Evolutionary conservation across 2,888 invertebrate species (phyloP), one percentile per base, ranked within the genome.

Genomic region (Thereva nobilitata): DNA sequence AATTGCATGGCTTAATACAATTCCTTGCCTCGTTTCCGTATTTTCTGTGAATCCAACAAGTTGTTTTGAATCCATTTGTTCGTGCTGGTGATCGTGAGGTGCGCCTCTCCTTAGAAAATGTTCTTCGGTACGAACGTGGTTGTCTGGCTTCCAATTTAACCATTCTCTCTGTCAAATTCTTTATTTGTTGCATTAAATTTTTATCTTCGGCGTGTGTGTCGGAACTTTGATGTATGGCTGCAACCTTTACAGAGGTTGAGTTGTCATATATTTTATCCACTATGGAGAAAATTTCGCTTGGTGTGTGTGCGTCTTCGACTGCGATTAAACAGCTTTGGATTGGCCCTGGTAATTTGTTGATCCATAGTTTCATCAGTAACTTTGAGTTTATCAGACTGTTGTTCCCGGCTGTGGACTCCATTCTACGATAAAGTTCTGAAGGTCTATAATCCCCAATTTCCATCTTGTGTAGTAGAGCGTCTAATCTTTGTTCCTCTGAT

Each of bases 241-340:
- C 12, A 4, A 53, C 7, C n/a, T 35, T 5, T n/a, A 40, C 5
- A 42, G 50, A 34, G 1, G 12, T 4, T 40, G 34, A 10, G 9
- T 37, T 41, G 8, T 64, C 64, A 12, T 64, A 10, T 37, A 64
- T 64, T 52, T 35, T 52, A 54, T 64, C 64, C 2, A 54, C 64
- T n/a, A 64, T 64, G 5, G 44, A 4, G 8, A 64, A 53, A 5
- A 64, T 9, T 44, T 64, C 45, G 4, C 10, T 10, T 9, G 4
- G 45, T 5, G 45, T 4, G 10, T 45, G 45, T 4, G 45, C 9
- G 9, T 10, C 10, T 45, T 45, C 45, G n/a, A 45, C 10, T 1
- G 54, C 54, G 12, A 4, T 35, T 12, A 4, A 3, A 3, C 40
- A 53, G 8, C 37, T 37, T 37, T 53, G 53, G 3, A 53, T 9